Evolutionary conservation across 2,113 vertebrate species (phyloP), one percentile per base, ranked within the genome.

Genomic region (Tragelaphus strepsiceros): DNA sequence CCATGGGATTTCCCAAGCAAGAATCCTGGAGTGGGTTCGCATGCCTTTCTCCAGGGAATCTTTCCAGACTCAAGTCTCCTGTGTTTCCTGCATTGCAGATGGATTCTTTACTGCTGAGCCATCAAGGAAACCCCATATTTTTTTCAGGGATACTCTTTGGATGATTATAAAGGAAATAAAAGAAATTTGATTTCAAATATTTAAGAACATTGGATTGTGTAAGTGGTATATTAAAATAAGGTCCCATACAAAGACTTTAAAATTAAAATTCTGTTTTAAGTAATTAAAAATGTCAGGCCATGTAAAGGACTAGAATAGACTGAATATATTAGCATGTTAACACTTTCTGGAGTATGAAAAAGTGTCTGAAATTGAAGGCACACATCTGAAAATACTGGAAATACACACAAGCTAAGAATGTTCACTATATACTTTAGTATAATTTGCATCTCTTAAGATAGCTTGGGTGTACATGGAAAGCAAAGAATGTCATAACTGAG

Each of bases 401-500:
- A 10, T 49, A 9, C 17, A 43, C 2, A 54, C n/a, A 80, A 17
- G 8, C 49, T 74, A 71, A 95, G 94, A 62, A 28, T 67, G 81
- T 56, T 96, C 28, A 86, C 67, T 10, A 14, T 74, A 59, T 94
- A 43, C 35, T 74, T 12, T 82, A 95, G 83, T 84, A 59, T 91
- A 85, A 1, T 2, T 94, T n/a, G 12, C 24, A 97, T 78, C 35
- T 94, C n/a, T 71, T 86, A 30, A 84, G 56, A 77, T 17, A 67
- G 12, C 2, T 81, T 97, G 17, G 95, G 82, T 95, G 91, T 53
- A 19, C 24, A 85, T 3, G 78, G 39, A 90, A 96, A 90, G 3
- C 8, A 98, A 98, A 82, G 32, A 78, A 91, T 77, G 26, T 94
- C 39, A 95, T 78, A 93, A 93, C 87, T 93, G n/a, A 96, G 21